These are phyloP conservation scores for Dasyurus viverrinus DNA, from an alignment of 2,113 vertebrate genomes.

Conservation along the genomic window DNA sequence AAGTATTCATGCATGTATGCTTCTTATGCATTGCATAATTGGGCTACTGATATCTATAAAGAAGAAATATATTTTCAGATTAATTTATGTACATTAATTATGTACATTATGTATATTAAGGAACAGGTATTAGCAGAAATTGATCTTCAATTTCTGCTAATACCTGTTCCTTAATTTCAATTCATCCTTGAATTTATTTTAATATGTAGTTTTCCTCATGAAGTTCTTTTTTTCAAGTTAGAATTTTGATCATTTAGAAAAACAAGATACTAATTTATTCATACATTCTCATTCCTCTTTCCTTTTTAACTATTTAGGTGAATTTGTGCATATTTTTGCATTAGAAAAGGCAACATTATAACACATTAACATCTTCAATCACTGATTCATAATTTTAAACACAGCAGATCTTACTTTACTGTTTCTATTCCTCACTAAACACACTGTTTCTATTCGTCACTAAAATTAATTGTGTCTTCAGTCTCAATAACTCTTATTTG, in stretches of 20 bases:
- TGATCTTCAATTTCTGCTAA: too few species aligned
- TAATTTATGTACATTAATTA: conserved; percentile 29
- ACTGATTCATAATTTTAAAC: neutral
- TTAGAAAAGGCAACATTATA: neutral
- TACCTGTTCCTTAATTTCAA: neutral
- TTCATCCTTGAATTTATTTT: neutral
- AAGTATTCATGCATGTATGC: neutral
- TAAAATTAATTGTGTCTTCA: neutral
- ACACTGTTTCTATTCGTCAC: neutral
- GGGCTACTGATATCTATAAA: neutral
- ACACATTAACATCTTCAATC: neutral
- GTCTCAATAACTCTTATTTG: neutral
- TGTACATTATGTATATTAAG: too few species aligned
- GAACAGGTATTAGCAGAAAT: too few species aligned
- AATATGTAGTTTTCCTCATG: neutral
- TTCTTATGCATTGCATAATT: conserved; percentile 7
- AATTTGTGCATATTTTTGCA: neutral
- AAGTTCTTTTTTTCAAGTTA: neutral
- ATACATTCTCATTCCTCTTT: neutral
- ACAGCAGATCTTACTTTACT: neutral
- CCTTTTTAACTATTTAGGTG: neutral
- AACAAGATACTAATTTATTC: neutral
- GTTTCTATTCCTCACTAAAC: neutral
- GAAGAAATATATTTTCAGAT: neutral
- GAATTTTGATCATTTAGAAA: neutral